A percentile compares a stretch with the other conserved stretches of the same genome.
Conservation (phyloP, 2,113 vertebrate species). For the Sander vitreus region DNA sequence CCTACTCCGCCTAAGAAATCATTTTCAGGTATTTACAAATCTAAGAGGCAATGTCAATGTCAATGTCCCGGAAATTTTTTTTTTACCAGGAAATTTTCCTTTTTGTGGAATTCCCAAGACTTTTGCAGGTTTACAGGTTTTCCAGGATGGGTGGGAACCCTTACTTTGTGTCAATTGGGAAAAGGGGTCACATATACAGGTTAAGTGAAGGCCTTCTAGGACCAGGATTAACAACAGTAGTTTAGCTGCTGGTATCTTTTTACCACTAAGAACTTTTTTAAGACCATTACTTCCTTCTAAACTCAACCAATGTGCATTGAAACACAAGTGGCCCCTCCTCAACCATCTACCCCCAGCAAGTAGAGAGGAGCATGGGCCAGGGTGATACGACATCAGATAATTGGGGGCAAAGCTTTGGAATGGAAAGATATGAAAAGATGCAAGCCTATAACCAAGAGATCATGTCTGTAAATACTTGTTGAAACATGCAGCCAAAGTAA, state of each 20-base stretch:
- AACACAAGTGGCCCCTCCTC: slow-evolving; percentile 1
- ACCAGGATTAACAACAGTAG: not conserved
- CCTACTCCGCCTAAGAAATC: not conserved
- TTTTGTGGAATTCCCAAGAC: not conserved
- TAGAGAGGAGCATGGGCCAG: not conserved
- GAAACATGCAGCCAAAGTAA: not conserved
- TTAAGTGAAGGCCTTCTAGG: not conserved
- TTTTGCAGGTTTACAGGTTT: not conserved
- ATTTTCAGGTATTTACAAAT: not conserved
- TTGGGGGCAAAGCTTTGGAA: slow-evolving; percentile 18
- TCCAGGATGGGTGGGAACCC: not conserved
- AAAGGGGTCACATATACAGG: not conserved
- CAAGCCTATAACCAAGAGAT: slow-evolving; percentile 79
- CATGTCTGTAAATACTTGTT: not conserved
- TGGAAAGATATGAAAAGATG: slow-evolving; percentile 87
- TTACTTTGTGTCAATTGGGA: not conserved
- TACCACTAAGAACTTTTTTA: not conserved
- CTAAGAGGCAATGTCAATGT: not conserved
- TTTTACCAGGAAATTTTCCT: not conserved
- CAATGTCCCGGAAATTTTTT: no score
- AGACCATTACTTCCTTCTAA: not conserved
- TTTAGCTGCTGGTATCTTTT: not conserved
- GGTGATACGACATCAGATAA: slow-evolving; percentile 47
- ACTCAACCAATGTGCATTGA: not conserved
- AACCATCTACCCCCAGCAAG: slow-evolving; percentile 25